Base-by-base conservation (phyloP, 2,797 vertebrate genomes). In the Sciaenops ocellatus region DNA sequence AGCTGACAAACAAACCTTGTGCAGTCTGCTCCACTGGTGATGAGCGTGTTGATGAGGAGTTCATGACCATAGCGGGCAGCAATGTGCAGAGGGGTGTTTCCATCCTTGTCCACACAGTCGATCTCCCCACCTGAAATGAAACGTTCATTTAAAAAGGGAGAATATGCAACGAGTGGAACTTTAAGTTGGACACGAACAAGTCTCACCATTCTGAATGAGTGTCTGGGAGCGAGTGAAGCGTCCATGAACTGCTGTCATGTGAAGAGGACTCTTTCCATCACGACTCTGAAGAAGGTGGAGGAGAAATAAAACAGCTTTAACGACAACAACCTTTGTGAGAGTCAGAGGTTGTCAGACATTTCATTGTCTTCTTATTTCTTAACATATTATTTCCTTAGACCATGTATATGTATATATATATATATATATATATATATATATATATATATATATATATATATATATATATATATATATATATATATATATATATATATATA, bases 241-340 rank as follows among this genome's bases (percentile, higher is more conserved):
- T 2, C 98, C 98, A 0, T 99, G 97, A 56, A 99, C 97, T 0
- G 98, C 98, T 0, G 98, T 99, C 97, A 99, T 97, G 89, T 99
- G 98, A 70, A 99, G 94, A 0, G 98, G 98, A 91, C 97, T 99
- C 95, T 98, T 99, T 55, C 98, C 98, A 20, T 99, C 98, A 71
- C 98, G 97, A 93, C 98, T 99, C 98, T 99, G 84, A 73, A 26
- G 73, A 48, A 13, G 3, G 13, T 0, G 1, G 15, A 48, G 24
- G 9, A 38, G n/a, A 38, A 60, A 55, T 0, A 18, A 24, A 47
- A 28, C 4, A 17, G 28, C 41, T 38, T 38, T 38, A 34, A 1
- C 11, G 22, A 11, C 17, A 22, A 26, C 26, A 48, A 34, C 52
- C 26, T 5, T 0, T 22, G 30, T 44, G 51, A 7, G 22, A 6